Evolutionary conservation across 2,113 vertebrate species (phyloP).

Genomic region (Romanogobio albipinnatus): DNA sequence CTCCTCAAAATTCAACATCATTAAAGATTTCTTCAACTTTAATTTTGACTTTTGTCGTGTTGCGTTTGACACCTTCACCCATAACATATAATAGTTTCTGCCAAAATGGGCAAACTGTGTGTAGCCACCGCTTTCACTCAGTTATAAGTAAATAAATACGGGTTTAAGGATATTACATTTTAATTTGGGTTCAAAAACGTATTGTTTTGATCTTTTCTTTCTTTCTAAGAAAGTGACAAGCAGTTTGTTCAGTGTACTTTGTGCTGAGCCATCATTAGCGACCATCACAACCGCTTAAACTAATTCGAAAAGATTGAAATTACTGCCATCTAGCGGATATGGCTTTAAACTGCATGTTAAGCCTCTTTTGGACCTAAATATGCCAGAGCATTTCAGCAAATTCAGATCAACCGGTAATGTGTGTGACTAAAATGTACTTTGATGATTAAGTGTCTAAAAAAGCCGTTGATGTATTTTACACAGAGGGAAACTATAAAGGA

Average conservation of each 20-base stretch:
- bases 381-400: neutral
- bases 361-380: neutral
- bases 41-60: neutral
- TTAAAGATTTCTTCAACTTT: constrained; percentile 65
- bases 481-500: neutral
- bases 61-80: neutral
- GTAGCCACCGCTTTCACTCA: neutral
- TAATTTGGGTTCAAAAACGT: neutral
- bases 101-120: neutral
- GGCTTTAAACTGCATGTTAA: neutral
- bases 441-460: neutral
- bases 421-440: neutral
- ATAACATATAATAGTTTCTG: neutral
- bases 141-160: neutral
- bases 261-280: neutral
- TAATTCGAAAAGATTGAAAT: constrained; percentile 15
- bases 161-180: neutral
- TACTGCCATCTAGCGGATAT: constrained; percentile 22
- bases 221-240: neutral
- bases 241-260: neutral
- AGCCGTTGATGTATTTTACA: neutral
- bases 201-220: neutral
- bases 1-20: constrained; percentile 68
- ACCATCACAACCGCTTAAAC: constrained; percentile 3
- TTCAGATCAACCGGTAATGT: neutral